Percentiles rank a stretch among this genome's conserved stretches.
Conservation (phyloP, 2,888 invertebrate species). For the Harpalus rufipes region DNA sequence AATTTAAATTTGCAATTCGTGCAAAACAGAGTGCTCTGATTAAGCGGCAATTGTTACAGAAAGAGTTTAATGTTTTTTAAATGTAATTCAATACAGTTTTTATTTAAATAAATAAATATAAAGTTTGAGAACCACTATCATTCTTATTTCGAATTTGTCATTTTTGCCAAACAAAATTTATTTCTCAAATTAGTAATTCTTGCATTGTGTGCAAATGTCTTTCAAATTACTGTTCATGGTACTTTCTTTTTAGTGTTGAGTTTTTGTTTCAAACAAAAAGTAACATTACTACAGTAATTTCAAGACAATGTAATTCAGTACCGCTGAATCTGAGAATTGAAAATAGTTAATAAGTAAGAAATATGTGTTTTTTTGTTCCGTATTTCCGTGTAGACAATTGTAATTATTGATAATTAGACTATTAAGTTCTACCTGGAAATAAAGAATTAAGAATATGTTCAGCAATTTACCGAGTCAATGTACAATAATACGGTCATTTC, state of each 20-base stretch:
- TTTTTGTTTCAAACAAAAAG: not conserved
- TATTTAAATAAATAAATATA: not conserved
- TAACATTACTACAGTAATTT: not conserved
- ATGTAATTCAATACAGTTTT: not conserved
- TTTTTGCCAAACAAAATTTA: slow-evolving; percentile 3
- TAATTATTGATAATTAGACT: not conserved
- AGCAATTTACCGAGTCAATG: not conserved
- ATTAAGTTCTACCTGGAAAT: not conserved
- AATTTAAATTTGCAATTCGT: slow-evolving; percentile 3
- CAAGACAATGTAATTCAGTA: not conserved
- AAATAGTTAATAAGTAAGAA: slow-evolving; percentile 7
- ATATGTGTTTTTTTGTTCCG: not conserved
- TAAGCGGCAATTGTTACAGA: not conserved
- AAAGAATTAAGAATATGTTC: not conserved
- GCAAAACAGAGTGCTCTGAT: slow-evolving; percentile 1
- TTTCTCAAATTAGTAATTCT: not conserved
- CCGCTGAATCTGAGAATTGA: not conserved
- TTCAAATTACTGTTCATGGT: slow-evolving; percentile 2
- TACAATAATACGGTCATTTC: not conserved
- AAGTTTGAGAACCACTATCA: not conserved
- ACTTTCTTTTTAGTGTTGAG: not conserved
- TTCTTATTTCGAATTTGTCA: not conserved
- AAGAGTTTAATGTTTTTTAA: not conserved
- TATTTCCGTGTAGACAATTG: not conserved
- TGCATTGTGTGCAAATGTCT: slow-evolving; percentile 3